Evolutionary conservation across 2,888 invertebrate genomes (phyloP).

Genomic region (Slavum lentiscoides): DNA sequence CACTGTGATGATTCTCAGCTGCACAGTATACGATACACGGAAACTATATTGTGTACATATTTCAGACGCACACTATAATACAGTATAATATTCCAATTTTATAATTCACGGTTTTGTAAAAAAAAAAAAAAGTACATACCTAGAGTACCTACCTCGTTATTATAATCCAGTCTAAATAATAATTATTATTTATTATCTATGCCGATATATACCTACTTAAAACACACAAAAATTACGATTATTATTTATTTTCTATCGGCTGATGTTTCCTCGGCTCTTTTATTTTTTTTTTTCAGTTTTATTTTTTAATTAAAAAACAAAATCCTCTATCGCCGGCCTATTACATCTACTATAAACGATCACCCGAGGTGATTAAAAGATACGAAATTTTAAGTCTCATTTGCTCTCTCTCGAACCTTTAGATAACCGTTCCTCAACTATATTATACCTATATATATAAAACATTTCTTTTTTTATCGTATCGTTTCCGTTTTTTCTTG

Average conservation of each 20-base stretch:
- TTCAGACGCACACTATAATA: too few species aligned
- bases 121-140: neutral
- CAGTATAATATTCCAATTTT: neutral
- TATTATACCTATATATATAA: neutral
- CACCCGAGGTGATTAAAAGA: neutral
- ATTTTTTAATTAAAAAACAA: neutral
- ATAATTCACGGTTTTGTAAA: neutral
- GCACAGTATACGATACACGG: too few species aligned
- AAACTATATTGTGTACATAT: too few species aligned
- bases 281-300: neutral
- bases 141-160: neutral
- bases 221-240: neutral
- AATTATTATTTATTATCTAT: neutral
- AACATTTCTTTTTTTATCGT: neutral
- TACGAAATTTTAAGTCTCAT: neutral
- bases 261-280: neutral
- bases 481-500: neutral
- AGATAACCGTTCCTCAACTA: neutral
- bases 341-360: neutral
- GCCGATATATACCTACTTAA: neutral
- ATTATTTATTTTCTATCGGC: neutral
- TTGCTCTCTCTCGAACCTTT: neutral
- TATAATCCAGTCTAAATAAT: neutral
- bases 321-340: neutral
- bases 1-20: too few species aligned